These are phyloP conservation scores for Callionymus lyra DNA, from an alignment of 2,113 vertebrate species.

Conservation along the genomic window DNA sequence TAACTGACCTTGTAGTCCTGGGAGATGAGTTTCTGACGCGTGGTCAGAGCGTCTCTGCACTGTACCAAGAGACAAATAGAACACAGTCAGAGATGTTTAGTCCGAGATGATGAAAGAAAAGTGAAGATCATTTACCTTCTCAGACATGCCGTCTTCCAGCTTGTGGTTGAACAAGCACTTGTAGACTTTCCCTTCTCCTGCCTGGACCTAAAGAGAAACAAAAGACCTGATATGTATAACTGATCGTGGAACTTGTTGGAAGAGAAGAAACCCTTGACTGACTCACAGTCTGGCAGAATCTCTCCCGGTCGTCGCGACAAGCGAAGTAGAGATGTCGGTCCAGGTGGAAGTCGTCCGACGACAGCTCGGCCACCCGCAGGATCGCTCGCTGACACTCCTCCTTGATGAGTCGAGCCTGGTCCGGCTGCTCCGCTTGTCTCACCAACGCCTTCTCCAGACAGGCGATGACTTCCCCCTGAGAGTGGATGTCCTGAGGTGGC, in stretches of 20 bases:
- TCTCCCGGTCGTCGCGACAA: conserved; percentile 88
- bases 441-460: conserved; percentile 90
- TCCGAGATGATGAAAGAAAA: not conserved
- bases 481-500: conserved; percentile 78
- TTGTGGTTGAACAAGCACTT: conserved; percentile 99
- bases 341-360: conserved; percentile 88
- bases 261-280: not conserved
- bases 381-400: conserved; percentile 89
- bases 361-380: conserved; percentile 91
- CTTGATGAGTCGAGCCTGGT: conserved; percentile 61
- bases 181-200: conserved; percentile 92
- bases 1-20: conserved; percentile 97
- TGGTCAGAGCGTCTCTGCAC: conserved; percentile 90
- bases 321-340: conserved; percentile 91
- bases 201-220: conserved; percentile 72
- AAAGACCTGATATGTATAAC: not conserved
- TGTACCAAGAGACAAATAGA: conserved; percentile 27
- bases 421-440: conserved; percentile 74
- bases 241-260: not conserved
- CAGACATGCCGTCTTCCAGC: conserved; percentile 96
- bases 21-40: conserved; percentile 91
- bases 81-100: not conserved
- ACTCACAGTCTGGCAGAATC: conserved; percentile 90
- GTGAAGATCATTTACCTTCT: conserved; percentile 36
- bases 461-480: conserved; percentile 88